Percentiles rank a stretch among this genome's conserved stretches.
phyloP scores from a whole-genome alignment of 2,888 invertebrate genomes.

The Gryllus longicercus region DNA sequence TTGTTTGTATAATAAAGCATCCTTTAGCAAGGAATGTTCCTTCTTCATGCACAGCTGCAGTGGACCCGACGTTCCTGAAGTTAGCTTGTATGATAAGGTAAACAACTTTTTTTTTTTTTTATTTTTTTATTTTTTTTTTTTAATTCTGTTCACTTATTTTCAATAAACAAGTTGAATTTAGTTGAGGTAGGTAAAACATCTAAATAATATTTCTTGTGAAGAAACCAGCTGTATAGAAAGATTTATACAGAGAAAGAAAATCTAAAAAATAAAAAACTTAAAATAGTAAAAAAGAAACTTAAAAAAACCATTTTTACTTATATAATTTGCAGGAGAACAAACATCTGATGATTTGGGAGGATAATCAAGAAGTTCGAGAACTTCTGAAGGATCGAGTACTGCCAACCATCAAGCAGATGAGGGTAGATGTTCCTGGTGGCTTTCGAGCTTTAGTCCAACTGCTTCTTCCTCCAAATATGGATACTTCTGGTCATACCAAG shows the following conservation, averaged over 20 bases:
- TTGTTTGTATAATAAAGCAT: constrained; percentile 67
- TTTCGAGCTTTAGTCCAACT: constrained; percentile 71
- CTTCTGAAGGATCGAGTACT: constrained; percentile 33
- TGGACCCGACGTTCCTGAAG: constrained; percentile 80
- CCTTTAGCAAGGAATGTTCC: constrained; percentile 63
- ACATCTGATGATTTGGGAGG: constrained; percentile 33
- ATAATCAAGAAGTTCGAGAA: constrained; percentile 37
- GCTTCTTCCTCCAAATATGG: constrained; percentile 69
- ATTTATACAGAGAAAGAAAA: too few species aligned
- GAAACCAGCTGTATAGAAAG: too few species aligned
- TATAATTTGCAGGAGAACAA: constrained; percentile 23
- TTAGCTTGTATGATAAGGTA: constrained; percentile 59
- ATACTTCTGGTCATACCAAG: constrained; percentile 62
- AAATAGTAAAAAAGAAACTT: neutral
- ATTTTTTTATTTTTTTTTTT: too few species aligned
- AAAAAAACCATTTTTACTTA: neutral
- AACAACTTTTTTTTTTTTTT: neutral
- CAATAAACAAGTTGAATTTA: too few species aligned
- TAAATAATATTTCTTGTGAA: too few species aligned
- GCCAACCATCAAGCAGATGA: constrained; percentile 37
- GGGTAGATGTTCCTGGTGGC: constrained; percentile 61
- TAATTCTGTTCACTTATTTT: too few species aligned
- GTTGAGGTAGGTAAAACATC: too few species aligned
- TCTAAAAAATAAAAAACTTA: too few species aligned
- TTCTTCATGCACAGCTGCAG: constrained; percentile 73